Evolutionary conservation across 2,113 vertebrate genomes (phyloP), one percentile per base, ranked within the genome.

Genomic region (Oenanthe melanoleuca): DNA sequence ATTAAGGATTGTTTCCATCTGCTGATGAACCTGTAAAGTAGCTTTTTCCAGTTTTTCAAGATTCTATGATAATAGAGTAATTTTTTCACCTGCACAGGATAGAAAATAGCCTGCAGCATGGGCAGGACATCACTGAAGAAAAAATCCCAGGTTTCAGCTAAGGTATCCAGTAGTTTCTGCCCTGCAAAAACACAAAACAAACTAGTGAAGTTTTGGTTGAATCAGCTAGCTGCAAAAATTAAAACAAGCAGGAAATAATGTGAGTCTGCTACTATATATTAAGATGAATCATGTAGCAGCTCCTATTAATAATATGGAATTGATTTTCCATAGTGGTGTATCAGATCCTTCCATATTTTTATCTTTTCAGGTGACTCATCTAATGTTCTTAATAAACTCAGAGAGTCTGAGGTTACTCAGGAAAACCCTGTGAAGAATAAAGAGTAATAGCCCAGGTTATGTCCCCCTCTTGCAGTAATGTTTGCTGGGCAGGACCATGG

Each of bases 61-160:
- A 75, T 93, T 92, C 91, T 85, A 18, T 44, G 79, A 56, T 59
- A 92, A 75, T 18, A 63, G 56, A 83, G 49, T 84, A 65, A 81
- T 80, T 75, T 44, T 95, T 96, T 97, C 89, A 99, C 99, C 99
- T 99, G 99, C 24, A 99, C 99, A 1, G 99, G 99, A 89, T 99
- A 99, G 98, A 99, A 99, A 95, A 99, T 99, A 90, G 99, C 99
- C 97, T 99, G 99, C 72, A 99, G 98, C 92, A 98, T 99, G 82
- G 99, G 99, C 63, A 99, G 97, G 95, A 99, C 98, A 60, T 99
- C 99, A 33, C 99, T 98, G 97, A 99, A 99, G 98, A 99, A 99
- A 97, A 99, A 99, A 93, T 99, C 99, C 99, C 99, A 99, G 2
- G 99, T 99, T 97, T 99, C 99, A 5, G 99, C 99, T 97, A 99